These are phyloP conservation scores for Carcinoscorpius rotundicauda DNA, from an alignment of 1,140 invertebrate genomes.

Conservation along the genomic window DNA sequence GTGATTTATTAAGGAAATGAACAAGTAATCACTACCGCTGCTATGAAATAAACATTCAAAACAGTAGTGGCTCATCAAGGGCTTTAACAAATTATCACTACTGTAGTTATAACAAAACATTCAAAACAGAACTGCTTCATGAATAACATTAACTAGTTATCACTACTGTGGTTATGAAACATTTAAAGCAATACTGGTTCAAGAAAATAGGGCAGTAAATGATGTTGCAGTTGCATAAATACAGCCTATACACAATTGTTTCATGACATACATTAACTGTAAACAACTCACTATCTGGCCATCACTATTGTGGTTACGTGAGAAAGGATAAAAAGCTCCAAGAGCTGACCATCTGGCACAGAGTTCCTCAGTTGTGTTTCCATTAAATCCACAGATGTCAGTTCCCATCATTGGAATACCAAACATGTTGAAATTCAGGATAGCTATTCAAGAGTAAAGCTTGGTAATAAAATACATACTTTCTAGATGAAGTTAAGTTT, in stretches of 20 bases:
- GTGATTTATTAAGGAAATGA: no score
- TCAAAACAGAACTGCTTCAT: no score
- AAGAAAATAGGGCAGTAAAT: conserved; percentile 60
- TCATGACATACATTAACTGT: conserved; percentile 34
- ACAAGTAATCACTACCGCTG: no score
- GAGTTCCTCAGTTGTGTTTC: conserved; percentile 37
- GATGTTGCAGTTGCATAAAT: conserved; percentile 45
- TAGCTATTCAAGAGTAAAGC: conserved; percentile 22
- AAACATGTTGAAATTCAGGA: conserved; percentile 67
- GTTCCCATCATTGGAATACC: conserved; percentile 43
- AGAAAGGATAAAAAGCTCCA: conserved; percentile 45
- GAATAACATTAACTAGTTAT: no score
- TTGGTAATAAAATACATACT: no score
- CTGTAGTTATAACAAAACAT: no score
- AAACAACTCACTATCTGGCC: conserved; percentile 51
- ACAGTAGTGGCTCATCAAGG: no score
- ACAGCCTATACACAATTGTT: conserved; percentile 48
- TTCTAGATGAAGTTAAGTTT: no score
- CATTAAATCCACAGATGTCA: conserved; percentile 36
- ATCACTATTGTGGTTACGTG: conserved; percentile 70
- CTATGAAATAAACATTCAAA: no score
- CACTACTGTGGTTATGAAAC: conserved; percentile 44
- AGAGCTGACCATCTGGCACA: conserved; percentile 70
- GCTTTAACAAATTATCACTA: no score
- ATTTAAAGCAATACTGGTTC: conserved; percentile 70